Conservation (phyloP, 2,888 invertebrate genomes). For the Dione vanillae region DNA sequence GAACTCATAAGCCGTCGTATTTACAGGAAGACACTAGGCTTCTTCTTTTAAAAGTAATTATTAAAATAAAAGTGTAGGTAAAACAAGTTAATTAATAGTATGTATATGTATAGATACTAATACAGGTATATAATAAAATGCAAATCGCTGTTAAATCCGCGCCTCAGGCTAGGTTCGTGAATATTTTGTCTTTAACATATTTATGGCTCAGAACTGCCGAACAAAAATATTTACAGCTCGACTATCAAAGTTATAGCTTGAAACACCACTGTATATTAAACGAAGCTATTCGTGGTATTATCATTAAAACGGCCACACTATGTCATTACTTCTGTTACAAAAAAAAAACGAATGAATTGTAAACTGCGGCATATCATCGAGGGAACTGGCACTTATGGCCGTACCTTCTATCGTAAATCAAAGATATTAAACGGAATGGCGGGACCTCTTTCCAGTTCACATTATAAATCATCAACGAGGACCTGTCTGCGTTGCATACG, state of each 20-base stretch:
- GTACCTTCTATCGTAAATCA: conserved; percentile 84
- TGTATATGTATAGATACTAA: conserved; percentile 19
- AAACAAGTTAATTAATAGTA: conserved; percentile 31
- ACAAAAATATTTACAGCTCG: conserved; percentile 6
- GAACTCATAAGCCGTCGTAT: too few relatives aligned
- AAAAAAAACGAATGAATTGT: conserved; percentile 78
- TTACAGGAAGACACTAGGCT: too few relatives aligned
- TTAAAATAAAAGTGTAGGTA: too few relatives aligned
- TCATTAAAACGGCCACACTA: conserved; percentile 79
- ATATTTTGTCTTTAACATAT: conserved; percentile 45
- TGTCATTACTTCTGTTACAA: conserved; percentile 80
- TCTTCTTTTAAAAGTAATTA: neutral
- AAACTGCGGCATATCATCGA: conserved; percentile 81
- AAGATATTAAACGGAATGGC: conserved; percentile 83
- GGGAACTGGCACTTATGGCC: conserved; percentile 79
- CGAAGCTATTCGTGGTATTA: conserved; percentile 51
- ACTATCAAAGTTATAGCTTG: conserved; percentile 17
- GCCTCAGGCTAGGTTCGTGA: conserved; percentile 65
- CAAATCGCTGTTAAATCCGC: conserved; percentile 71
- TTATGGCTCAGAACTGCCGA: neutral
- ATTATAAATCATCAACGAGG: conserved; percentile 81
- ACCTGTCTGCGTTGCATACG: conserved; percentile 73
- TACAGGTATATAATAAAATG: conserved; percentile 40
- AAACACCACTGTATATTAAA: conserved; percentile 29
- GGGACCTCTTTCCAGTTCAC: conserved; percentile 83